These are phyloP conservation scores for Condylura cristata DNA, from an alignment of 2,113 vertebrate genomes.

Conservation along the genomic window DNA sequence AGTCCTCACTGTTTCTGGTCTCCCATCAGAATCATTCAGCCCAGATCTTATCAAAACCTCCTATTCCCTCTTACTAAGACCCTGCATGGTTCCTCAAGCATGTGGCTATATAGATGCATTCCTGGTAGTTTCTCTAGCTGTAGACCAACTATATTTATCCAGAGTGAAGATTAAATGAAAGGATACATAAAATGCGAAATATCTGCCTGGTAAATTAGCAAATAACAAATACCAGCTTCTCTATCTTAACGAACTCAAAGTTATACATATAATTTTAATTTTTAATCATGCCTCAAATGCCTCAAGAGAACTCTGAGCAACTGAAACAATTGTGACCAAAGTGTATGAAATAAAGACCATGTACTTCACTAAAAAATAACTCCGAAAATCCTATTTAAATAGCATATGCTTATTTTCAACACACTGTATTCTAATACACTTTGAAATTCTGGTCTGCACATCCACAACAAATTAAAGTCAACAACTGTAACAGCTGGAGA, in stretches of 20 bases:
- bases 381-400: not conserved
- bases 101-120: not conserved
- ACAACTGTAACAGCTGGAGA: conserved; percentile 2
- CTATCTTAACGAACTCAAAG: not conserved
- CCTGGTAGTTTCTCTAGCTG: not conserved
- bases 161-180: not conserved
- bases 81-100: not conserved
- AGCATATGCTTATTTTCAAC: conserved; percentile 3
- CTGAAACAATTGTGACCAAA: not conserved
- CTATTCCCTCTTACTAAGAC: not conserved
- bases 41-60: not conserved
- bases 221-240: not conserved
- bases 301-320: not conserved
- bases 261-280: not conserved
- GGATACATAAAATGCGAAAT: not conserved
- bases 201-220: not conserved
- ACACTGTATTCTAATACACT: not conserved
- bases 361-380: not conserved
- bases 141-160: not conserved
- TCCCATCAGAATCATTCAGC: not conserved
- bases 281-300: not conserved
- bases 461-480: not conserved
- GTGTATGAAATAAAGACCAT: not conserved
- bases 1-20: not conserved
- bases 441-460: not conserved